Evolutionary conservation across 1,140 invertebrate genomes (phyloP), one percentile per base, ranked within the genome.

Genomic region (Drosophila fuyamai): DNA sequence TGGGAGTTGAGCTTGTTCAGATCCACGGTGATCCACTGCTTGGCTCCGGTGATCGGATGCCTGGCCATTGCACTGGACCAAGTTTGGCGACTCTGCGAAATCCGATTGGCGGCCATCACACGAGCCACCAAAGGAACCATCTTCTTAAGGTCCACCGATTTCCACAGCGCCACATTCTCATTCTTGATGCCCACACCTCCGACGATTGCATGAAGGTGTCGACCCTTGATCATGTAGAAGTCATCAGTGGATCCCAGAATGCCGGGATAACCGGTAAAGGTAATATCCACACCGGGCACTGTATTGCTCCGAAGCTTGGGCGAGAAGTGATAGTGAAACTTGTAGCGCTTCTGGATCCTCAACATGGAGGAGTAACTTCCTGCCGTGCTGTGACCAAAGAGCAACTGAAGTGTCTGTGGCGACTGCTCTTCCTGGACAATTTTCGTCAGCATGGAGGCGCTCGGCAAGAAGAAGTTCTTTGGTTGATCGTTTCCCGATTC

Each of bases 251-350:
- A 98, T 38, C 95, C 96, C 1, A 99, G 84, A 0, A 96, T 94
- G 13, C 97, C 98, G 0, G 98, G 97, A 92, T 98, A 99, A 0
- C 97, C 96, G 1, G 97, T 96, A 92, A 98, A 97, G 8, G 95
- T 94, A 59, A 97, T 94, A 7, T 95, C 94, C 5, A 94, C 92
- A 1, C 96, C 96, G 1, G 96, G 95, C 23, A 96, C 95, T 2
- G 93, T 80, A 29, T 95, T 94, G 10, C 95, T 94, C 5, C 92
- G 70, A 8, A 93, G 81, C 40, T 94, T 93, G 0, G 94, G 93
- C 38, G 94, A 93, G 29, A 93, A 86, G 71, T 96, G 96, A 83
- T 96, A 98, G 70, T 95, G 95, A 59, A 98, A 95, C 79, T 96
- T 96, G 93, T 99, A 99, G 65, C 95, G 95, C 92, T 99, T 99